Evolutionary conservation across 2,888 invertebrate species (phyloP).

Genomic region (Enchytraeus crypticus): DNA sequence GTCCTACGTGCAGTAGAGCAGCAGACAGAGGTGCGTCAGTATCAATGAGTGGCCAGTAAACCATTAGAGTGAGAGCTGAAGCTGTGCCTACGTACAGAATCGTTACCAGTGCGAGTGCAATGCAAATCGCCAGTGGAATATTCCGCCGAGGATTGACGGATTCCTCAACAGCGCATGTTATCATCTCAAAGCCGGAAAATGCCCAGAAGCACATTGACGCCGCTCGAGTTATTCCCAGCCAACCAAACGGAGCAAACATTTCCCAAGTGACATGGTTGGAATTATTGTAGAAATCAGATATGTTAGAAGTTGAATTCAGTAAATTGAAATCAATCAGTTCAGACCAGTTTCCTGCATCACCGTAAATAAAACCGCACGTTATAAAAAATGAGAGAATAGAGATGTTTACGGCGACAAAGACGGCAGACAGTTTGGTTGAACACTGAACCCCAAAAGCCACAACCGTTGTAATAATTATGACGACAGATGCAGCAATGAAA

Average conservation of each 20-base stretch:
- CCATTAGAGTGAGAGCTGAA: constrained; percentile 18
- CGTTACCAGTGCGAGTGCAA: constrained; percentile 22
- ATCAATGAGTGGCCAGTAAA: constrained; percentile 32
- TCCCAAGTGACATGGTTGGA: too few relatives aligned
- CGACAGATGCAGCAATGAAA: constrained; percentile 44
- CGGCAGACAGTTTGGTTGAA: constrained; percentile 46
- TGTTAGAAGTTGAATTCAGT: too few relatives aligned
- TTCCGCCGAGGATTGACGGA: constrained; percentile 44
- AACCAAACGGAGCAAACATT: constrained; percentile 45
- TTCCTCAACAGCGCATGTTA: constrained; percentile 49
- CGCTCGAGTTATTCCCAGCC: constrained; percentile 39
- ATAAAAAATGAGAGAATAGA: constrained; percentile 46
- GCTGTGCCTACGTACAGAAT: constrained; percentile 19
- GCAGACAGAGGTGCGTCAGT: constrained; percentile 40
- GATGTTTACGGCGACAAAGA: constrained; percentile 46
- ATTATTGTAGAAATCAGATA: too few relatives aligned
- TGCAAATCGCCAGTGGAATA: constrained; percentile 44
- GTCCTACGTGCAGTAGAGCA: constrained; percentile 37
- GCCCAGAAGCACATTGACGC: constrained; percentile 49
- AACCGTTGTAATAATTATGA: constrained; percentile 51
- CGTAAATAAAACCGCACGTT: constrained; percentile 71
- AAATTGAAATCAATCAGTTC: not conserved
- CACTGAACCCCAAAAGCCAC: constrained; percentile 46
- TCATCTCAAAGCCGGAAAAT: constrained; percentile 49
- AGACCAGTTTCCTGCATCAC: constrained; percentile 73